phyloP scores from a whole-genome alignment of 1,140 invertebrate species.

The Neocloeon triangulifer region DNA sequence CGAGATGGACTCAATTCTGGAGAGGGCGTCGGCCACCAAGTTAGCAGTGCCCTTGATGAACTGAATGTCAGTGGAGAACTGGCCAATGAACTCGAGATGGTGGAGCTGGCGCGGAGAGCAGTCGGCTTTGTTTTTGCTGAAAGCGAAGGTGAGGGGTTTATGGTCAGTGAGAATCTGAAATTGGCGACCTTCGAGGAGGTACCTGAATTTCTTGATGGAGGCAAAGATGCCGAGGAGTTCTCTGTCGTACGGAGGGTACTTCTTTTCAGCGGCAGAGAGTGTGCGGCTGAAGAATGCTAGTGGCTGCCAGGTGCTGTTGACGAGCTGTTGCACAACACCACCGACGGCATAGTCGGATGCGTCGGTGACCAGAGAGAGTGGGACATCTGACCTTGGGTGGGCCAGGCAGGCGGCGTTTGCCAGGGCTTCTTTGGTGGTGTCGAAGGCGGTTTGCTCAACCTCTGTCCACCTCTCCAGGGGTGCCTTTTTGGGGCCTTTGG shows the following conservation, averaged over 20 bases:
- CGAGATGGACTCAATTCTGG: background rate
- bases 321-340: constrained; percentile 14
- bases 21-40: constrained; percentile 5
- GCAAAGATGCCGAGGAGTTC: constrained; percentile 9
- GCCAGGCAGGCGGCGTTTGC: constrained; percentile 12
- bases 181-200: background rate
- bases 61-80: constrained; percentile 9
- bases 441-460: constrained; percentile 8
- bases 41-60: background rate
- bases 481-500: constrained; percentile 6
- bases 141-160: constrained; percentile 4
- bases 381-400: constrained; percentile 10
- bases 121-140: constrained; percentile 8
- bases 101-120: constrained; percentile 12
- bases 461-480: constrained; percentile 7
- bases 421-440: constrained; percentile 11
- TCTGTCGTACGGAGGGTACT: constrained; percentile 15
- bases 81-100: constrained; percentile 13
- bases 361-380: constrained; percentile 10
- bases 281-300: constrained; percentile 9
- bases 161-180: background rate
- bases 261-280: constrained; percentile 7
- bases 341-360: constrained; percentile 12
- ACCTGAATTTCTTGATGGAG: constrained; percentile 12
- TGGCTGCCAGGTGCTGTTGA: constrained; percentile 8